These are phyloP conservation scores for Eclectus roratus DNA, from an alignment of 2,113 vertebrate species.

Conservation along the genomic window DNA sequence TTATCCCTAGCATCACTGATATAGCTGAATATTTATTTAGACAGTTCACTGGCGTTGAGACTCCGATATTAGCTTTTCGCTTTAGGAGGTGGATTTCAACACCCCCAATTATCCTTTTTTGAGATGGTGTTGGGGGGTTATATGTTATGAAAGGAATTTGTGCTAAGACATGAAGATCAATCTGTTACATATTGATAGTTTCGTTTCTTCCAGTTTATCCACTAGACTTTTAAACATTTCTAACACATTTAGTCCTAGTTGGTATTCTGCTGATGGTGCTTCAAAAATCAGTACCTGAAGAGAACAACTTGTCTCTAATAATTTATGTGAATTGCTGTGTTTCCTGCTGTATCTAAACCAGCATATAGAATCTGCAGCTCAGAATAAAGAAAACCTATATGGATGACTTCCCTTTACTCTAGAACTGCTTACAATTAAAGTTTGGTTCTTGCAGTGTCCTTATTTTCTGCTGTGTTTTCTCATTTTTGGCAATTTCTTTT, in stretches of 20 bases:
- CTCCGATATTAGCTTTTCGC: neutral
- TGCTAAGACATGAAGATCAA: accelerated
- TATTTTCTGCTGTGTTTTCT: neutral
- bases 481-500: neutral
- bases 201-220: neutral
- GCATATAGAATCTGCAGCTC: neutral
- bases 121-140: neutral
- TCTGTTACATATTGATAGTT: neutral
- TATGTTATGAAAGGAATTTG: neutral
- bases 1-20: neutral
- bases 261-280: neutral
- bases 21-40: neutral
- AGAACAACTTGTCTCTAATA: neutral
- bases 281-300: neutral
- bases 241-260: neutral
- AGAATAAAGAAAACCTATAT: neutral
- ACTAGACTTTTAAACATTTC: neutral
- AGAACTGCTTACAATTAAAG: neutral
- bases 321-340: neutral
- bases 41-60: neutral
- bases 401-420: neutral
- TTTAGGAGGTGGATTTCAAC: neutral
- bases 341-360: neutral
- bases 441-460: neutral
- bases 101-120: neutral